phyloP scores from a whole-genome alignment of 2,113 vertebrate species.

The Rana temporaria region DNA sequence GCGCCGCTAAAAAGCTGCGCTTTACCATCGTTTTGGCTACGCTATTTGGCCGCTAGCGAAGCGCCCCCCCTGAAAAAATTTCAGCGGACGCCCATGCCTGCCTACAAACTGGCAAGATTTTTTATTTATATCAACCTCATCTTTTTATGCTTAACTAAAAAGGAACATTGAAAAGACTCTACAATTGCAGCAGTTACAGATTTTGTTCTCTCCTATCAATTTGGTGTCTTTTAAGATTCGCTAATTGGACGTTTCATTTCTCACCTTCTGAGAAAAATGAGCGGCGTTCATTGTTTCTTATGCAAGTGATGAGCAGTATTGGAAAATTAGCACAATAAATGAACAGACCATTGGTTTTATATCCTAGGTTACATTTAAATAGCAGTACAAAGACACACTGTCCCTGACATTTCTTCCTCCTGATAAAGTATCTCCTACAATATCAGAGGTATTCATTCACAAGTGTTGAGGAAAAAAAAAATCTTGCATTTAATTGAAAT shows the following conservation, averaged over 20 bases:
- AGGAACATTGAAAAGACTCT: too few relatives aligned
- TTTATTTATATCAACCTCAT: too few relatives aligned
- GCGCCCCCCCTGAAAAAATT: too few relatives aligned
- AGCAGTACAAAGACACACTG: background rate
- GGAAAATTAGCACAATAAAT: background rate
- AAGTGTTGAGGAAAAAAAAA: background rate
- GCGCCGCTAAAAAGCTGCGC: too few relatives aligned
- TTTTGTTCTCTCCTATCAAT: background rate
- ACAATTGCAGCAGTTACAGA: too few relatives aligned
- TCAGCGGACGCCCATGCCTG: too few relatives aligned
- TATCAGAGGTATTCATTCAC: background rate
- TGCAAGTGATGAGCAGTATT: background rate
- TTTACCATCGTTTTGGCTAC: too few relatives aligned
- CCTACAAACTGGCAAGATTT: too few relatives aligned
- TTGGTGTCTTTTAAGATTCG: background rate
- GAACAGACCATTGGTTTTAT: background rate
- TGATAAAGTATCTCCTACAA: too few relatives aligned
- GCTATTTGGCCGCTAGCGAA: too few relatives aligned
- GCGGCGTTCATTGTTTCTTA: background rate
- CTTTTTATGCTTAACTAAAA: too few relatives aligned
- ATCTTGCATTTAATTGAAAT: constrained; percentile 14
- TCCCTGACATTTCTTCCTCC: too few relatives aligned
- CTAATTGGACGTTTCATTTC: constrained; percentile 1
- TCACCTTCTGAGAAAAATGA: background rate
- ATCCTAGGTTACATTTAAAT: background rate